Percentiles rank a stretch among this genome's conserved stretches.
Evolutionary conservation across 2,113 vertebrate genomes (phyloP).

Genomic region (Cyanistes caeruleus): DNA sequence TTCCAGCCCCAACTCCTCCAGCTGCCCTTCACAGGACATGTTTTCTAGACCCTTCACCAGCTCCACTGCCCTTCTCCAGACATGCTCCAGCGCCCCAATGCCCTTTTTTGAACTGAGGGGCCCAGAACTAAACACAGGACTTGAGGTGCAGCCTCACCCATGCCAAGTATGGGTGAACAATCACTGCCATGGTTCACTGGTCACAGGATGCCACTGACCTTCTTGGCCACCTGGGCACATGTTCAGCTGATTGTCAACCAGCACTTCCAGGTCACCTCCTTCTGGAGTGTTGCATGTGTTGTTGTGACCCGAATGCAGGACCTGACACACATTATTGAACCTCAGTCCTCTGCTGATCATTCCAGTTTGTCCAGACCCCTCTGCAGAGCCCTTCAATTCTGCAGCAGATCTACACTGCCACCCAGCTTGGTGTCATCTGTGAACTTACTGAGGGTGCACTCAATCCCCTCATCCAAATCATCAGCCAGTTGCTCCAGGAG

Average conservation of each 20-base stretch:
- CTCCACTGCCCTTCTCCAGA: not conserved
- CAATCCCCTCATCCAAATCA: not conserved
- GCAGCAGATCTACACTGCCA: not conserved
- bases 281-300: not conserved
- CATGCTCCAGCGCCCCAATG: fast-evolving
- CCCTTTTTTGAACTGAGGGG: not conserved
- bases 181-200: not conserved
- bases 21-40: not conserved
- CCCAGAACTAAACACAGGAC: not conserved
- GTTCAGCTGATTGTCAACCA: not conserved
- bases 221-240: not conserved
- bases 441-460: not conserved
- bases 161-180: not conserved
- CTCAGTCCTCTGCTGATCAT: fast-evolving
- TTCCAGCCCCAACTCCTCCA: not conserved
- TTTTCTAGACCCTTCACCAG: not conserved
- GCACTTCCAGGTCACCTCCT: not conserved
- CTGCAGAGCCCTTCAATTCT: not conserved
- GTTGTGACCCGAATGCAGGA: fast-evolving
- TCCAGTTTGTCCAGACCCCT: not conserved
- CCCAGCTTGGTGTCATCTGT: not conserved
- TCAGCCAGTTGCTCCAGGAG: not conserved
- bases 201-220: not conserved
- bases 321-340: not conserved
- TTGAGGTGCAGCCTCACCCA: not conserved